Evolutionary conservation across 2,888 invertebrate genomes (phyloP).

Genomic region (Eubasilissa splendida): DNA sequence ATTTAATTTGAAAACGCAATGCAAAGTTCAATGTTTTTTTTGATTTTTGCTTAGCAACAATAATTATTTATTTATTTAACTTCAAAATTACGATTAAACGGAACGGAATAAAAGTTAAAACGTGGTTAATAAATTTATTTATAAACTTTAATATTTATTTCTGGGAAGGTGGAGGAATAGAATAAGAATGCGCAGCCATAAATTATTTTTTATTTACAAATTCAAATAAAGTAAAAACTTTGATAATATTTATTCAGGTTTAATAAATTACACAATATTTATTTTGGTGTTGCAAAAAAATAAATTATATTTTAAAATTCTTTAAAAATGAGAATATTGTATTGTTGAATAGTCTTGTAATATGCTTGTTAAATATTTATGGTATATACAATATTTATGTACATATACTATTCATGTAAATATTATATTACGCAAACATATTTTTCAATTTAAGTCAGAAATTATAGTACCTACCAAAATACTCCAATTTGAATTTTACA

Average conservation of each 20-base stretch:
- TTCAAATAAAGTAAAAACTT: background rate
- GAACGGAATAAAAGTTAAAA: too few relatives aligned
- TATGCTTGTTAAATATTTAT: background rate
- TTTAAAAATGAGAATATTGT: background rate
- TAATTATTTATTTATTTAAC: too few relatives aligned
- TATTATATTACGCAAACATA: constrained; percentile 7
- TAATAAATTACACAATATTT: background rate
- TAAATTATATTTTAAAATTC: too few relatives aligned
- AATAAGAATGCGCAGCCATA: constrained; percentile 28
- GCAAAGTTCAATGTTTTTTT: too few relatives aligned
- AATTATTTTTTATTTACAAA: constrained; percentile 7
- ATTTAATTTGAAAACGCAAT: too few relatives aligned
- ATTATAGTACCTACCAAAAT: constrained; percentile 44
- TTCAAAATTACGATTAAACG: too few relatives aligned
- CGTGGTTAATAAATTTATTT: constrained; percentile 11
- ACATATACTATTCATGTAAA: constrained; percentile 13
- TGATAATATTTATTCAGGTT: background rate
- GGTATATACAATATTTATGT: constrained; percentile 6
- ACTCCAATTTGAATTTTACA: constrained; percentile 32
- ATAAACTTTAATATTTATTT: constrained; percentile 39
- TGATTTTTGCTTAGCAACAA: too few relatives aligned
- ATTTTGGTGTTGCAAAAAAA: too few relatives aligned
- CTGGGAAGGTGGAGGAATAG: constrained; percentile 47
- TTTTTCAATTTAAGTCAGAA: constrained; percentile 25
- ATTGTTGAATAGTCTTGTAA: background rate